phyloP scores from a whole-genome alignment of 2,113 vertebrate species.

The Pithys albifrons region DNA sequence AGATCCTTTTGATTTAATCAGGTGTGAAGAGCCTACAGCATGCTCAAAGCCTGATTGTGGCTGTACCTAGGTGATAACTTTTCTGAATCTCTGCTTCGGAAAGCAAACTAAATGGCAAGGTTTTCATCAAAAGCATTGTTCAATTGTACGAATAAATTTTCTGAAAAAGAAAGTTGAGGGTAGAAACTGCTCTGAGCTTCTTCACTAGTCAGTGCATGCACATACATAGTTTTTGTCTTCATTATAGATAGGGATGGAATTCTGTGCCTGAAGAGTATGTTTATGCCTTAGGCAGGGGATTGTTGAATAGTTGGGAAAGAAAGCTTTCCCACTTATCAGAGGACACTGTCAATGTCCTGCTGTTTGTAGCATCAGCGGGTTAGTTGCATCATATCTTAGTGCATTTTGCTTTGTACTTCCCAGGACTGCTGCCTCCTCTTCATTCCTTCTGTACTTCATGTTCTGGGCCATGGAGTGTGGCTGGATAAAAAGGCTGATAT shows the following conservation, averaged over 20 bases:
- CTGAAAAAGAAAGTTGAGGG: neutral
- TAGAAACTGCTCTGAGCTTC: neutral
- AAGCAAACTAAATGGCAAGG: neutral
- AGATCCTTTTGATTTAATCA: neutral
- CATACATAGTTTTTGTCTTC: neutral
- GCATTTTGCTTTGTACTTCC: neutral
- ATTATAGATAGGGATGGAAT: constrained; percentile 12
- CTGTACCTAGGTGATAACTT: neutral
- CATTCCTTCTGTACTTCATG: neutral
- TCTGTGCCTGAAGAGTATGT: constrained; percentile 21
- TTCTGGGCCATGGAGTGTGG: neutral
- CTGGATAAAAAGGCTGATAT: neutral
- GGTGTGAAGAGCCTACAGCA: neutral
- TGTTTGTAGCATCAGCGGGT: constrained; percentile 18
- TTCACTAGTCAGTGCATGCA: neutral
- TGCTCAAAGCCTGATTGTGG: neutral
- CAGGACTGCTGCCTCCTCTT: neutral
- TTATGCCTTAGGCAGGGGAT: constrained; percentile 42
- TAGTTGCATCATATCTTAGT: neutral
- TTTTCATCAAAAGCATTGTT: neutral
- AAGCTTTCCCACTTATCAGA: neutral
- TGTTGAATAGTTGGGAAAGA: constrained; percentile 15
- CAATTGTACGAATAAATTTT: neutral
- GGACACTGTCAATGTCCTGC: neutral
- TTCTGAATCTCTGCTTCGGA: neutral